Conservation (phyloP, 2,113 vertebrate species). For the Phaethon lepturus region DNA sequence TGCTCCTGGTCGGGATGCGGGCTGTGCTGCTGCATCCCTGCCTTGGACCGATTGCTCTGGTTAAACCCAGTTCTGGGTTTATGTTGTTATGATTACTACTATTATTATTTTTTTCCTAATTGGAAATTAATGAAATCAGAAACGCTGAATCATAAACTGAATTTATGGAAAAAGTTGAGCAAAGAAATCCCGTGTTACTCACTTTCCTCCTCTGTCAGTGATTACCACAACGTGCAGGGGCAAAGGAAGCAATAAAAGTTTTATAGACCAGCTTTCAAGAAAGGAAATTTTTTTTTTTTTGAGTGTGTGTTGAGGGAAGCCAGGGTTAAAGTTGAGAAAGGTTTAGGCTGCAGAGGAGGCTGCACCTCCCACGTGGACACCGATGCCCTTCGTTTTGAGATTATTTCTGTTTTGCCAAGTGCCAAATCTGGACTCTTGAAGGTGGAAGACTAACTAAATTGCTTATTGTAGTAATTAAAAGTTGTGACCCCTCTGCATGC, state of each 20-base stretch:
- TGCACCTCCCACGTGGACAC: not conserved
- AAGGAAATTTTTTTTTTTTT: not conserved
- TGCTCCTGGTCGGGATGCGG: not conserved
- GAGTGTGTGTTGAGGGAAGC: not conserved
- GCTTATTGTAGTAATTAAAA: not conserved
- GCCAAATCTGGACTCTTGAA: not conserved
- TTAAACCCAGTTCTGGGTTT: not conserved
- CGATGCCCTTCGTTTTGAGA: not conserved
- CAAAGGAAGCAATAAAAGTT: constrained; percentile 68
- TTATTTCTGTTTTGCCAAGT: not conserved
- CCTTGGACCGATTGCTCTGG: rapidly evolving
- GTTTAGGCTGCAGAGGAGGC: not conserved
- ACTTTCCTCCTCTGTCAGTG: not conserved
- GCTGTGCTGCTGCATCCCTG: rapidly evolving
- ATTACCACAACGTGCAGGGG: not conserved
- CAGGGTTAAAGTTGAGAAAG: not conserved
- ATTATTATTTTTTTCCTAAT: not conserved
- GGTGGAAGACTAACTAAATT: not conserved
- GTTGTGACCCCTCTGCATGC: not conserved
- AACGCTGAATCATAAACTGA: not conserved
- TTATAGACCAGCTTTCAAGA: constrained; percentile 40
- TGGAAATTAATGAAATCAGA: constrained; percentile 1
- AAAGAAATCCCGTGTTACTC: not conserved
- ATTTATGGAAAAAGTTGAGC: not conserved
- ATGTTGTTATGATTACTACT: not conserved